Evolutionary conservation across 2,113 vertebrate genomes (phyloP).

Genomic region (Verasper variegatus): DNA sequence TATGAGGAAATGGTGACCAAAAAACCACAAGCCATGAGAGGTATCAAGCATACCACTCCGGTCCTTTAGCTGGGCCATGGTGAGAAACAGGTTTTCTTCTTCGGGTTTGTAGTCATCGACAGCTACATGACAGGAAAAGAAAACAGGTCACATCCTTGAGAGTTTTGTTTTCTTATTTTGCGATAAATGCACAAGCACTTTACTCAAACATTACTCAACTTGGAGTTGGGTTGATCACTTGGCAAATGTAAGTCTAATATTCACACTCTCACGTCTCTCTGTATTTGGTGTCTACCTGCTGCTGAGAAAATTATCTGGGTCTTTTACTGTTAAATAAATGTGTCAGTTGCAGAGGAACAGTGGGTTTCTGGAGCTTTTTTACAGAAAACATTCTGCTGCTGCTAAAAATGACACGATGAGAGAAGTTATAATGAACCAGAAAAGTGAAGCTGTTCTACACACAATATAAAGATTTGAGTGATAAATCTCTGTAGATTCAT

Average conservation of each 20-base stretch:
- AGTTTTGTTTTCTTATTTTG: not conserved
- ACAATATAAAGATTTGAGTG: not conserved
- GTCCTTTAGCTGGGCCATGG: constrained; percentile 63
- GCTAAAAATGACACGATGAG: too few species aligned
- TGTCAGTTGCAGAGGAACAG: too few species aligned
- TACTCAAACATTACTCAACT: not conserved
- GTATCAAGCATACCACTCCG: constrained; percentile 37
- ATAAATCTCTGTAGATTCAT: not conserved
- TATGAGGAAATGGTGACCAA: not conserved
- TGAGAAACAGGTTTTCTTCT: constrained; percentile 69
- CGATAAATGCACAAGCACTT: not conserved
- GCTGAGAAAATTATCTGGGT: not conserved
- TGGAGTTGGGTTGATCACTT: not conserved
- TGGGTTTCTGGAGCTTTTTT: too few species aligned
- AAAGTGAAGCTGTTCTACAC: not conserved
- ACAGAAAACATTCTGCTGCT: too few species aligned
- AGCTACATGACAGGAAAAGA: constrained; percentile 35
- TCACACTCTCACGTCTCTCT: not conserved
- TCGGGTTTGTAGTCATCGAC: constrained; percentile 15
- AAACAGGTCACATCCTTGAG: not conserved
- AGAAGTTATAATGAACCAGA: not conserved
- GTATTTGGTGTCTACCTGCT: not conserved
- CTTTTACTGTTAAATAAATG: not conserved
- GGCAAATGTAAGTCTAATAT: not conserved
- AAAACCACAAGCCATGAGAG: constrained; percentile 1